Base-by-base conservation (phyloP, 1,140 invertebrate species). In the Zaprionus davidi region DNA sequence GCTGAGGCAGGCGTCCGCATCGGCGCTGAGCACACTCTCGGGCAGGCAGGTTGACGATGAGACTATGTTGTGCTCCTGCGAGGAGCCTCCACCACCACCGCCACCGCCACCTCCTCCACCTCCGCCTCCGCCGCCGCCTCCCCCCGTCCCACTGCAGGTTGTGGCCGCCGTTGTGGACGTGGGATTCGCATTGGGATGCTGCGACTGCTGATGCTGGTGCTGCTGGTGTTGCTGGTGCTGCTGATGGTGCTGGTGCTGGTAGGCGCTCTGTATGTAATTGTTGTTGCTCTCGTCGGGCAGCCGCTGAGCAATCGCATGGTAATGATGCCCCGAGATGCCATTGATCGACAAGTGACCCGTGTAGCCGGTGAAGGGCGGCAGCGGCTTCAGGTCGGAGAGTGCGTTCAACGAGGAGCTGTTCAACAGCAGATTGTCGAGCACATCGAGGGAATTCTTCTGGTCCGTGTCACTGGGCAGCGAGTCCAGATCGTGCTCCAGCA, bases 301-400 rank as follows among this genome's bases (percentile, higher is more conserved):
- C 55, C 95, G 93, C 90, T 95, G 95, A 4, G 96, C 96, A 93
- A 97, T 96, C 75, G 96, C 95, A 92, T 97, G 96, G 93, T 96
- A 97, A 87, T 97, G 96, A 86, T 97, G 96, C n/a, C 97, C 96
- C 55, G 96, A 95, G 83, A 97, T 97, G 22, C 96, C 96, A 93
- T 97, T 97, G 91, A 97, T 97, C 76, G 95, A 96, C 31, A 97
- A 93, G 82, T 97, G 96, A 1, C 96, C 96, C 2, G 96, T 97
- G 93, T 97, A 97, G 13, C 96, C 96, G 15, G 96, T 97, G 92
- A 97, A 97, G 0, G 97, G 97, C 1, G 97, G 97, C 70, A 98
- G 93, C 0, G 97, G 97, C 91, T 98, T 98, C 56, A 98, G 93
- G 84, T 98, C 97, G 5, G 97, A 96, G 41, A 97, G 94, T 13